Evolutionary conservation across 2,797 vertebrate genomes (phyloP).

Genomic region (Sebastes matsubarae): DNA sequence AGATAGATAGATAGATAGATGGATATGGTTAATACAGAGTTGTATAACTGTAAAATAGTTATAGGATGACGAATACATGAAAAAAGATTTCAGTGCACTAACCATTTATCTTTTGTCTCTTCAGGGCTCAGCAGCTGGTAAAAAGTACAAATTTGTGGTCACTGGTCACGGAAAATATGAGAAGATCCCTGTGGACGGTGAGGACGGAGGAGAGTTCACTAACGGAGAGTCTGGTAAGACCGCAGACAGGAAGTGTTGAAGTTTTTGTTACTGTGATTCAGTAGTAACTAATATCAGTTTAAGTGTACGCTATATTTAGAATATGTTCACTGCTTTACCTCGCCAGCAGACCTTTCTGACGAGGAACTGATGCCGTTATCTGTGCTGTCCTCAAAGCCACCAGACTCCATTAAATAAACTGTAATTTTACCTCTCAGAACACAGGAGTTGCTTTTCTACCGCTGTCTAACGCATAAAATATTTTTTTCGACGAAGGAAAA

Average conservation of each 20-base stretch:
- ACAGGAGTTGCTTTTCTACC: not conserved
- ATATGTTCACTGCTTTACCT: no score
- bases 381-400: not conserved
- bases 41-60: not conserved
- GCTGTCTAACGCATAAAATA: no score
- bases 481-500: no score
- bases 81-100: not conserved
- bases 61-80: not conserved
- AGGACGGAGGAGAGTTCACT: slow-evolving; percentile 47
- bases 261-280: no score
- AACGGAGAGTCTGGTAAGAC: slow-evolving; percentile 72
- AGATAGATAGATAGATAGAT: no score
- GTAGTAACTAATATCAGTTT: no score
- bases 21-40: not conserved
- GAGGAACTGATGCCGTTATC: no score
- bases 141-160: slow-evolving; percentile 92
- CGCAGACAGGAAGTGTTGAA: not conserved
- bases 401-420: not conserved
- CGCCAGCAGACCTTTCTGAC: no score
- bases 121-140: slow-evolving; percentile 82
- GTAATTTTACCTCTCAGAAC: not conserved
- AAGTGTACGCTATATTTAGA: no score
- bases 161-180: slow-evolving; percentile 96
- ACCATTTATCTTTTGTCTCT: not conserved
- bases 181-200: slow-evolving; percentile 86